Percentiles rank a stretch among this genome's conserved stretches.
Evolutionary conservation across 1,140 invertebrate genomes (phyloP).

Genomic region (Eurosta solidaginis): DNA sequence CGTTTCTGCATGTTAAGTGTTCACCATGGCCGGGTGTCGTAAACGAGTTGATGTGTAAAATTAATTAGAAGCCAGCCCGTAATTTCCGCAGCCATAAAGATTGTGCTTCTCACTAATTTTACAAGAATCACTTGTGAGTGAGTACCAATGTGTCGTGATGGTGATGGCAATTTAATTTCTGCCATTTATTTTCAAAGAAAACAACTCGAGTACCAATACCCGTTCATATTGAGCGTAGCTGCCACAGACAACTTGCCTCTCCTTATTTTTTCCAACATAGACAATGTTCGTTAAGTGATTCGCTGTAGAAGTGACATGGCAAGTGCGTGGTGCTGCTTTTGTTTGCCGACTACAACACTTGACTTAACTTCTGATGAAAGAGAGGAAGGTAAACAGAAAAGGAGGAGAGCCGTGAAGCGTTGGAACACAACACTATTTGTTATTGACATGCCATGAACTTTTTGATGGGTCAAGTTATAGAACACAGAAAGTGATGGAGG

Average conservation of each 20-base stretch:
- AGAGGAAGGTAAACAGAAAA: background rate
- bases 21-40: background rate
- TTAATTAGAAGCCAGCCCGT: background rate
- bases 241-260: background rate
- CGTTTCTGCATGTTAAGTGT: background rate
- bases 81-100: background rate
- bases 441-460: background rate
- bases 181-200: background rate
- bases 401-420: background rate
- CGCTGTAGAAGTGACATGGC: background rate
- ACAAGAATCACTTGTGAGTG: background rate
- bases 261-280: background rate
- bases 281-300: background rate
- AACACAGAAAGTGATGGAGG: background rate
- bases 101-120: background rate
- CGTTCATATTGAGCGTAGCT: background rate
- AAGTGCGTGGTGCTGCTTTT: background rate
- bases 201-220: background rate
- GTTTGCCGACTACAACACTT: background rate
- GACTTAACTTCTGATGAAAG: background rate
- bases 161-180: conserved; percentile 1
- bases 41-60: background rate
- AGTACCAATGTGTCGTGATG: background rate
- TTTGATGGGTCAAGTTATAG: background rate
- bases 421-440: no score